A percentile compares a stretch with the other conserved stretches of the same genome.
phyloP scores from a whole-genome alignment of 2,113 vertebrate genomes.

The Rhinopomastus cyanomelas region DNA sequence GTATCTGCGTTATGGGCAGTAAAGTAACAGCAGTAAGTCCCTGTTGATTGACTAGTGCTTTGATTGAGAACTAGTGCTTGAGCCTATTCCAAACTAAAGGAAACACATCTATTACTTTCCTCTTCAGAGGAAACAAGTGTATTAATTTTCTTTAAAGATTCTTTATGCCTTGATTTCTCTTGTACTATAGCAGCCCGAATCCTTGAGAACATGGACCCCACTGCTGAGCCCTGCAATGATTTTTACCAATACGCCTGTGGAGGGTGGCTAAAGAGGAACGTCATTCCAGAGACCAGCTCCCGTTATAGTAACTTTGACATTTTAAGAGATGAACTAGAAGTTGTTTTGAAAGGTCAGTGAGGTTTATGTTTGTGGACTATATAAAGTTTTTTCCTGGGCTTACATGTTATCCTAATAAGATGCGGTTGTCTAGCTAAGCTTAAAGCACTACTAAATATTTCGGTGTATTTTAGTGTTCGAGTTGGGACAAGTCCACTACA shows the following conservation, averaged over 20 bases:
- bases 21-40: not conserved
- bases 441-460: not conserved
- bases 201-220: constrained; percentile 91
- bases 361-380: constrained; percentile 18
- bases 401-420: not conserved
- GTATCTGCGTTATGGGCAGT: not conserved
- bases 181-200: constrained; percentile 84
- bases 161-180: not conserved
- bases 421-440: constrained; percentile 14
- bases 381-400: constrained; percentile 42
- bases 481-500: not conserved
- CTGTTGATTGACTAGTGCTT: not conserved
- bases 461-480: not conserved
- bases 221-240: constrained; percentile 83
- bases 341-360: constrained; percentile 91
- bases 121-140: not conserved
- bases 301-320: constrained; percentile 95
- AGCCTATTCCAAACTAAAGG: not conserved
- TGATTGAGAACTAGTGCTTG: not conserved
- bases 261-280: constrained; percentile 91
- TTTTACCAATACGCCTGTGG: constrained; percentile 95
- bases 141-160: not conserved
- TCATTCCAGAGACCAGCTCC: constrained; percentile 93
- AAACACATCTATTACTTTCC: not conserved
- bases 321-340: constrained; percentile 89